Evolutionary conservation across 1,140 invertebrate species (phyloP).

Genomic region (Musca domestica): DNA sequence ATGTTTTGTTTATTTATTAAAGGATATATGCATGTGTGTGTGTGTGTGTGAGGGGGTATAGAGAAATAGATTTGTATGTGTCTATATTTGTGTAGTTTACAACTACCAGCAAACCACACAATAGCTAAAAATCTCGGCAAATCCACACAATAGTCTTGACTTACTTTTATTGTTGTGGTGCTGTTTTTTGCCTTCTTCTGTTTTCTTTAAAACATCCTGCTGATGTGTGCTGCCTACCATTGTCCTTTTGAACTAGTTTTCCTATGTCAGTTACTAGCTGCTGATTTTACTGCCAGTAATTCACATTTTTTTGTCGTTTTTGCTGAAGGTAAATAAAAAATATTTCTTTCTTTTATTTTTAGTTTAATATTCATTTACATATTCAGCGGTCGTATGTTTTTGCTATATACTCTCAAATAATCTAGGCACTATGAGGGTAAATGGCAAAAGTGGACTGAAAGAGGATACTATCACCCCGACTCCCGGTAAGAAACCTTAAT

Average conservation of each 20-base stretch:
- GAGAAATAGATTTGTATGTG: not conserved
- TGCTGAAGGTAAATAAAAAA: not conserved
- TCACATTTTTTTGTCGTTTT: not conserved
- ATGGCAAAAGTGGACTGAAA: too few species aligned
- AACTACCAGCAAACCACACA: not conserved
- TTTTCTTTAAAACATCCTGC: too few species aligned
- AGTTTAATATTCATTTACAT: too few species aligned
- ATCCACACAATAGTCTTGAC: too few species aligned
- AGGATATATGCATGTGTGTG: not conserved
- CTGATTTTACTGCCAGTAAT: not conserved
- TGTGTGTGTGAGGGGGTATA: not conserved
- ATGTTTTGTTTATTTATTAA: not conserved
- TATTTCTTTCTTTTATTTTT: not conserved
- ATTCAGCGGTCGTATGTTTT: too few species aligned
- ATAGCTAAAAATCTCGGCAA: too few species aligned
- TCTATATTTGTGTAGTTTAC: not conserved
- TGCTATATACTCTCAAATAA: too few species aligned
- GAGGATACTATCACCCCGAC: too few species aligned
- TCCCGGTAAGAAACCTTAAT: too few species aligned
- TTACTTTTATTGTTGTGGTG: not conserved
- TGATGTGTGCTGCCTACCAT: not conserved
- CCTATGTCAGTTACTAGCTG: not conserved
- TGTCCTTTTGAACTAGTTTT: conserved; percentile 11
- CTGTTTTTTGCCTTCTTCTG: not conserved
- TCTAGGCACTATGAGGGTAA: too few species aligned